Base-by-base conservation (phyloP, 2,797 vertebrate species). In the Delichon dasypus region DNA sequence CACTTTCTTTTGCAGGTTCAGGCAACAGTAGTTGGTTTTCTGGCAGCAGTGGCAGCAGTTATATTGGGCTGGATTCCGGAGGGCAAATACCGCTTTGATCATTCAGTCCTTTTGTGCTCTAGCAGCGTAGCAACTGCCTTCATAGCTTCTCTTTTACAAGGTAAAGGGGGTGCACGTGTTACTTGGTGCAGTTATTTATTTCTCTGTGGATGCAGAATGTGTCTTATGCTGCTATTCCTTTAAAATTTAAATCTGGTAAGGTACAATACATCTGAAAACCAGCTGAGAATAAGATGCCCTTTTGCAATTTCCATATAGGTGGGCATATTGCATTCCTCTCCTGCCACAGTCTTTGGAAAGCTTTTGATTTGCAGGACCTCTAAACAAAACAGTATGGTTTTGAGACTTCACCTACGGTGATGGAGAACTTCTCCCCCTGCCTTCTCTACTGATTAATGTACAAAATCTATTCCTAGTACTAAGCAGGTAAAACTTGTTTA, bases 101-200 rank as follows among this genome's bases (percentile, higher is more conserved):
- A 99, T n/a, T 97, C 98, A 9, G 88, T 98, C 58, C 98, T 99
- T 47, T 84, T 99, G 91, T 99, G 99, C 97, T 99, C 99, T 25
- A 98, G 98, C 96, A 99, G 99, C 2, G 98, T 99, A 66, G 98
- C 98, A 34, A 99, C 99, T 3, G 98, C 98, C 23, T 99, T 99
- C 95, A 97, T 98, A 40, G 98, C 99, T 11, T 99, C 99, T 25
- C 97, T 99, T 84, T 90, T 99, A 67, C 99, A 99, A 98, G 99
- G 99, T 99, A 97, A 97, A 82, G 94, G 70, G 47, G 32, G 6
- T 11, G 5, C 51, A 12, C 32, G 17, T 45, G 32, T 44, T 53
- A 27, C 62, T 44, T 64, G 34, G 61, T 66, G 5, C 29, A 85
- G 20, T 55, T 44, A 26, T 22, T 57, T 55, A 2, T 44, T 74